Conservation (phyloP, 2,888 invertebrate genomes). For the Timema cristinae region DNA sequence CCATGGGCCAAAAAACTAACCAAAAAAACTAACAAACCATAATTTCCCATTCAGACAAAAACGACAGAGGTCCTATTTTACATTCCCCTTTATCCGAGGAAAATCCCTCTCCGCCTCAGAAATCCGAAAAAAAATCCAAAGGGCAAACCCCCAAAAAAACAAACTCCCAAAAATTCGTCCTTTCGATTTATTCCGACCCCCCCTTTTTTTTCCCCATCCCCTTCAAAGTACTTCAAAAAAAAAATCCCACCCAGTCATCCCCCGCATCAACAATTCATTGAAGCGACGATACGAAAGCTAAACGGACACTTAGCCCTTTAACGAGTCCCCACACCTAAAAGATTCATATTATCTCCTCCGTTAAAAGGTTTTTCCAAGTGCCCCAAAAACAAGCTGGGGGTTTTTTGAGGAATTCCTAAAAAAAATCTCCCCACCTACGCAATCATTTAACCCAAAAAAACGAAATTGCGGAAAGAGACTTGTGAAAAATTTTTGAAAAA, state of each 20-base stretch:
- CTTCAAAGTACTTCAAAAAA: no score
- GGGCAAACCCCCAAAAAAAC: neutral
- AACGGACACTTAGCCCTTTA: no score
- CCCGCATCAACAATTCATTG: neutral
- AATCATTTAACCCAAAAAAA: no score
- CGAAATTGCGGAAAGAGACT: no score
- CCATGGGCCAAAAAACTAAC: neutral
- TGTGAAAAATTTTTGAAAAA: no score
- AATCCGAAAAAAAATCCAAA: neutral
- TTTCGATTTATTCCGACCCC: neutral
- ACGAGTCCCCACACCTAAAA: no score
- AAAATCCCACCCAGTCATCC: neutral
- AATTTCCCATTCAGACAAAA: neutral
- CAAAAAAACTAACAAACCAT: neutral
- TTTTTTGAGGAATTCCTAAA: no score
- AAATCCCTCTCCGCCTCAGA: neutral
- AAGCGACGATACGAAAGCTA: neutral
- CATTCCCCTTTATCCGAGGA: neutral
- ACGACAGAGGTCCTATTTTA: neutral
- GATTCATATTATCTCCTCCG: no score
- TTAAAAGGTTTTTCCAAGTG: no score
- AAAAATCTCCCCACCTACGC: no score
- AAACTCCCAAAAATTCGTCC: neutral
- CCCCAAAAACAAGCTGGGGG: no score
- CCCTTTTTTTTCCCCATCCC: neutral